phyloP scores from a whole-genome alignment of 1,140 invertebrate genomes.

The Trachelipus rathkii region DNA sequence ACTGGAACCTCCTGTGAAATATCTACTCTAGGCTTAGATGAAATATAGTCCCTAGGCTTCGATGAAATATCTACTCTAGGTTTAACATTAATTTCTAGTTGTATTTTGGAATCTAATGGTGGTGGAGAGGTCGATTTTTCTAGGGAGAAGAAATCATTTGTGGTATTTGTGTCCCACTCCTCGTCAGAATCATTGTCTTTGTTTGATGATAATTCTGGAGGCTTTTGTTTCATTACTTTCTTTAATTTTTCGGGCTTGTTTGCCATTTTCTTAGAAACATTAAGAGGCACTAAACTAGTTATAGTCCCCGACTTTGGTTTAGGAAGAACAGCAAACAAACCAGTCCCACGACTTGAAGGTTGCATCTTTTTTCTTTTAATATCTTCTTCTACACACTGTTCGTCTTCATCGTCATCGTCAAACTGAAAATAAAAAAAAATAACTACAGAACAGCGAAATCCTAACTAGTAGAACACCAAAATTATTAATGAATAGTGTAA shows the following conservation, averaged over 20 bases:
- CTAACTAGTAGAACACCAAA: background rate
- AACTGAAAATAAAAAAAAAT: conserved; percentile 33
- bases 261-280: conserved; percentile 35
- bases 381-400: conserved; percentile 27
- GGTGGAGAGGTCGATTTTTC: background rate
- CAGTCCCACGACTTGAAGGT: conserved; percentile 36
- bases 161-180: background rate
- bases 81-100: background rate
- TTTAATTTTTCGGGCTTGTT: conserved; percentile 3
- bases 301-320: conserved; percentile 34
- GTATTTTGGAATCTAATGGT: too few species aligned
- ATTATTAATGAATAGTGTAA: background rate
- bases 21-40: background rate
- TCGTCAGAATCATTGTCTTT: conserved; percentile 27
- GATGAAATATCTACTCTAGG: background rate
- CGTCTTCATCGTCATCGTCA: conserved; percentile 39
- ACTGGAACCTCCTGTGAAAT: background rate
- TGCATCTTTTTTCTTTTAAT: conserved; percentile 25
- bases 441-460: background rate
- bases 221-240: background rate
- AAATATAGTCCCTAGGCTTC: background rate
- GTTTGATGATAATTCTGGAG: background rate
- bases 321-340: conserved; percentile 43
- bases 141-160: background rate
- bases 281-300: conserved; percentile 33